Evolutionary conservation across 1,140 invertebrate species (phyloP).

Genomic region (Coenobita brevimanus): DNA sequence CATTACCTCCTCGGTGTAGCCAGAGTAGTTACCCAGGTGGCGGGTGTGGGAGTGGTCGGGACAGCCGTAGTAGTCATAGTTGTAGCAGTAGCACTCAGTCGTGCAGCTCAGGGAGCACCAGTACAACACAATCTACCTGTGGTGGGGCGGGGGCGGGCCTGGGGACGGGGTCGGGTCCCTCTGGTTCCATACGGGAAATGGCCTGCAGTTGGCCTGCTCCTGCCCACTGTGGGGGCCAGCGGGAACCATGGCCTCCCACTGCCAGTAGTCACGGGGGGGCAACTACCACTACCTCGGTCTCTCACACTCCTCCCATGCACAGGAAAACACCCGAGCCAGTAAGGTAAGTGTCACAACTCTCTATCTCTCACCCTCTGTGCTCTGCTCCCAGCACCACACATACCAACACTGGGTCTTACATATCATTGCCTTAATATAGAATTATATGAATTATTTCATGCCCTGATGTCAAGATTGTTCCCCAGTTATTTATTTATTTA

Average conservation of each 20-base stretch:
- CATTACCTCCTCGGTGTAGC: slow-evolving; percentile 55
- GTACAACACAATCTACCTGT: slow-evolving; percentile 52
- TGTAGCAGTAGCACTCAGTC: slow-evolving; percentile 60
- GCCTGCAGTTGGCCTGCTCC: slow-evolving; percentile 59
- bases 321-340: slow-evolving; percentile 69
- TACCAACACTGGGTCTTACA: too few species aligned
- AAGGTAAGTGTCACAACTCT: slow-evolving; percentile 61
- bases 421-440: too few species aligned
- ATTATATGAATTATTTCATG: too few species aligned
- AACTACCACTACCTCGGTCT: slow-evolving; percentile 57
- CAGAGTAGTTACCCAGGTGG: slow-evolving; percentile 51
- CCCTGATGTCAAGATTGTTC: too few species aligned
- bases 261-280: slow-evolving; percentile 60
- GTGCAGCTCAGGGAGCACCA: slow-evolving; percentile 58
- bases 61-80: slow-evolving; percentile 50
- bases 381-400: too few species aligned
- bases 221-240: slow-evolving; percentile 41
- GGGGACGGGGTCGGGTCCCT: background rate
- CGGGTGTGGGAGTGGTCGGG: slow-evolving; percentile 44
- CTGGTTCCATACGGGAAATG: slow-evolving; percentile 58
- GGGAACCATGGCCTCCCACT: slow-evolving; percentile 50
- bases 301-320: slow-evolving; percentile 67
- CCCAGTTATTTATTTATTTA: too few species aligned
- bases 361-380: background rate
- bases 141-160: slow-evolving; percentile 20